phyloP scores from a whole-genome alignment of 2,888 invertebrate species.

The Drosophila birchii region DNA sequence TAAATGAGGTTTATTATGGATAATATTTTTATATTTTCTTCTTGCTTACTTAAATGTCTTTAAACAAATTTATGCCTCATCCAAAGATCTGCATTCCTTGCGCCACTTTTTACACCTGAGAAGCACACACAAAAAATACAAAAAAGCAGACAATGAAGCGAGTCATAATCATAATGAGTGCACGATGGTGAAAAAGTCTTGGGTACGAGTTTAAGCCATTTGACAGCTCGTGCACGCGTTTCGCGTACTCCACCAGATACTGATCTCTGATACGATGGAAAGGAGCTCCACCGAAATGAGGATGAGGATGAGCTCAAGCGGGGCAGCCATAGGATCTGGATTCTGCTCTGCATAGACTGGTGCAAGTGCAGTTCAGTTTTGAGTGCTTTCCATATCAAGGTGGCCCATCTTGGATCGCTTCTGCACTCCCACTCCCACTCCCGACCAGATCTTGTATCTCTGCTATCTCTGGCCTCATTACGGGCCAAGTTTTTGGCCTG shows the following conservation, averaged over 20 bases:
- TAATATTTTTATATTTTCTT: background rate
- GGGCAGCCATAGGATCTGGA: conserved; percentile 26
- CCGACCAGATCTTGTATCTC: conserved; percentile 66
- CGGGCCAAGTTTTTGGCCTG: conserved; percentile 41
- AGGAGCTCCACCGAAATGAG: conserved; percentile 5
- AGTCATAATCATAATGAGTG: conserved; percentile 78
- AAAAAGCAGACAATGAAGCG: conserved; percentile 27
- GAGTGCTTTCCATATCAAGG: conserved; percentile 71
- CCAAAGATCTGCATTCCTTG: conserved; percentile 38
- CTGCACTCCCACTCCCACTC: conserved; percentile 34
- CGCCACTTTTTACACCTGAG: conserved; percentile 56
- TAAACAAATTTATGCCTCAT: conserved; percentile 3
- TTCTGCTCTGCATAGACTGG: conserved; percentile 71
- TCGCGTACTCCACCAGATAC: conserved; percentile 60
- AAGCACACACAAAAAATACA: conserved; percentile 13
- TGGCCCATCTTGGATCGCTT: conserved; percentile 61
- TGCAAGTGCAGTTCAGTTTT: conserved; percentile 63
- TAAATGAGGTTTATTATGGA: background rate
- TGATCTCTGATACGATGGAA: conserved; percentile 38
- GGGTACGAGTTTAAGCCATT: conserved; percentile 41
- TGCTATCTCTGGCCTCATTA: conserved; percentile 76
- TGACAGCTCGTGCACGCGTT: conserved; percentile 80
- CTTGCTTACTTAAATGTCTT: background rate
- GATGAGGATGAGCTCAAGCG: background rate
- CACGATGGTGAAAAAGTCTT: conserved; percentile 54